Percentiles rank a stretch among this genome's conserved stretches.
phyloP scores from a whole-genome alignment of 1,140 invertebrate genomes.

The Oncopeltus fasciatus region DNA sequence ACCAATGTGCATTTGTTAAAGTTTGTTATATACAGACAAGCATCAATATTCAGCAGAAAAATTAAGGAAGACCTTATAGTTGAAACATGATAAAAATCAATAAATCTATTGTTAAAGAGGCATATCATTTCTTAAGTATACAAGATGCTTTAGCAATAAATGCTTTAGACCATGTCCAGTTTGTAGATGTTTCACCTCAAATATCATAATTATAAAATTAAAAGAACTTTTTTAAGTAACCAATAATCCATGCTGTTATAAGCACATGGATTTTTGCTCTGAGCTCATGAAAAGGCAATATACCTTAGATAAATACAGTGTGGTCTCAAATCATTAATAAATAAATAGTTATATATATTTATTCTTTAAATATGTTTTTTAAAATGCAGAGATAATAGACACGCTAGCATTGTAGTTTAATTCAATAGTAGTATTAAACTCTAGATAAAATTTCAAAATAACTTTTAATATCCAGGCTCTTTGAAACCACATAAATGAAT shows the following conservation, averaged over 20 bases:
- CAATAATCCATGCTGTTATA: conserved; percentile 3
- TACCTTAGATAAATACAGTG: too few species aligned
- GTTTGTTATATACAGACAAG: conserved; percentile 19
- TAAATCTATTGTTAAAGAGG: conserved; percentile 1
- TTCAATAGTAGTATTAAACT: too few species aligned
- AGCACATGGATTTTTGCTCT: conserved; percentile 6
- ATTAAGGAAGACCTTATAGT: neutral
- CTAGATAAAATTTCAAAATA: too few species aligned
- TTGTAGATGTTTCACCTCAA: conserved; percentile 4
- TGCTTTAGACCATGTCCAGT: neutral
- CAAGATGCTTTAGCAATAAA: neutral
- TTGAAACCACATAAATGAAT: too few species aligned
- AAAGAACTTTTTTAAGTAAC: neutral
- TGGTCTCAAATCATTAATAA: too few species aligned
- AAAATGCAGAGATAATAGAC: too few species aligned
- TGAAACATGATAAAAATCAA: too few species aligned
- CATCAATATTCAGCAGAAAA: neutral
- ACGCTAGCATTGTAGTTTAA: too few species aligned
- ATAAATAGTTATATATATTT: too few species aligned
- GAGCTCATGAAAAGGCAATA: neutral
- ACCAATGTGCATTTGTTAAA: conserved; percentile 17
- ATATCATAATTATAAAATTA: conserved; percentile 2
- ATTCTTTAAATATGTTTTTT: too few species aligned
- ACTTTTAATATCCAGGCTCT: too few species aligned
- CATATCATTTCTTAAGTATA: neutral